Evolutionary conservation across 2,797 vertebrate genomes (phyloP).

Genomic region (Chlorospingus flavigularis): DNA sequence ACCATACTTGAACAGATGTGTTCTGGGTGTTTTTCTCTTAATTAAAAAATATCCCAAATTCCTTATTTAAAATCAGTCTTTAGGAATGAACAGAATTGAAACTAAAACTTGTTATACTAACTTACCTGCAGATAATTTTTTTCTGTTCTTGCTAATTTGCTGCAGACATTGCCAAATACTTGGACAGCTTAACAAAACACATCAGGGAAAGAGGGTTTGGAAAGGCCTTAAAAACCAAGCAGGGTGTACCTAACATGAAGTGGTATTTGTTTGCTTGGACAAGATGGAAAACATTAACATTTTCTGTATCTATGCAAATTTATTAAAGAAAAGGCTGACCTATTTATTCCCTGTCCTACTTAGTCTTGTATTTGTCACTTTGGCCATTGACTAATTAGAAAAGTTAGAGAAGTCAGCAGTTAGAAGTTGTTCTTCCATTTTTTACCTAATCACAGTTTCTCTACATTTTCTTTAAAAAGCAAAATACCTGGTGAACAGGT

Average conservation of each 20-base stretch:
- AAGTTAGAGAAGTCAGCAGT: not conserved
- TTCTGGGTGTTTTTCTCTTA: accelerated
- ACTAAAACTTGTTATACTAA: not conserved
- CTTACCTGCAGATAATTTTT: not conserved
- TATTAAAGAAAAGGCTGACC: not conserved
- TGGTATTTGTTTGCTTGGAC: not conserved
- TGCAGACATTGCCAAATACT: not conserved
- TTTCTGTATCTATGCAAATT: not conserved
- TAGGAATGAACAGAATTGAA: not conserved
- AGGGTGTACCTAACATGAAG: not conserved
- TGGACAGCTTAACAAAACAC: not conserved
- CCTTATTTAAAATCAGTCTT: not conserved
- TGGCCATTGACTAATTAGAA: not conserved
- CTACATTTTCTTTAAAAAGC: not conserved
- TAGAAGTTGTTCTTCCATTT: not conserved
- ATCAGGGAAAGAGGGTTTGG: not conserved
- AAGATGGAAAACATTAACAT: not conserved
- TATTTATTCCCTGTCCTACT: not conserved
- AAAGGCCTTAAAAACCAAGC: not conserved
- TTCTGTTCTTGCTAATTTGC: not conserved
- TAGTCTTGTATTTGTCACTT: not conserved
- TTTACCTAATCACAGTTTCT: not conserved
- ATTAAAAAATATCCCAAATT: not conserved
- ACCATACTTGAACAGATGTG: not conserved
- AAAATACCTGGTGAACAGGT: not conserved